Percentiles rank a stretch among this genome's conserved stretches.
phyloP scores from a whole-genome alignment of 2,888 invertebrate species.

The Amaurobius ferox region DNA sequence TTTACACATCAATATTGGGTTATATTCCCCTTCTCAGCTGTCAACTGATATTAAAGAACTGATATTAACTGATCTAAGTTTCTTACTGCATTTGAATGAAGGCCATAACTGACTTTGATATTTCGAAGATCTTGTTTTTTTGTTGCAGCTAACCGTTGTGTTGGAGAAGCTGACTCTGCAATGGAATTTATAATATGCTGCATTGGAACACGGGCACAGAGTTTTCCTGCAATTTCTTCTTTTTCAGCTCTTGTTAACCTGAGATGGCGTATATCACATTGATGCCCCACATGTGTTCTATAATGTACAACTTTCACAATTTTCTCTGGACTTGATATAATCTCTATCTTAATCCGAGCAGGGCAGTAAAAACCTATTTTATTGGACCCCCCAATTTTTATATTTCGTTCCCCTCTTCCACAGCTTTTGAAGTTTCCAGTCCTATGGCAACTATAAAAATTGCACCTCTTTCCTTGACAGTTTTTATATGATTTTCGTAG shows the following conservation, averaged over 20 bases:
- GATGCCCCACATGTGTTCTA: background rate
- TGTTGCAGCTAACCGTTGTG: background rate
- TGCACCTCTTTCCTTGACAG: too few relatives aligned
- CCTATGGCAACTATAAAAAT: too few relatives aligned
- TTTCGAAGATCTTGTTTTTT: background rate
- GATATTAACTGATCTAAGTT: too few relatives aligned
- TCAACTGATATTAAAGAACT: background rate
- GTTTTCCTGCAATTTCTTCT: constrained; percentile 5
- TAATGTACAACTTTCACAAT: background rate
- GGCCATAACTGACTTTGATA: background rate
- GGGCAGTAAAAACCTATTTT: background rate
- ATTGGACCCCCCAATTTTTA: background rate
- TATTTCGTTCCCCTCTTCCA: background rate
- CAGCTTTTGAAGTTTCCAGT: background rate
- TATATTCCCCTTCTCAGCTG: background rate
- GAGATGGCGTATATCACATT: background rate
- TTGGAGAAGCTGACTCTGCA: background rate
- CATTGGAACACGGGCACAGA: background rate
- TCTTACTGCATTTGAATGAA: background rate
- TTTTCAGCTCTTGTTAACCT: constrained; percentile 10
- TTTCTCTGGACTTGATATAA: background rate
- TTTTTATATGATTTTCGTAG: too few relatives aligned
- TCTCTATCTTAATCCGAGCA: background rate
- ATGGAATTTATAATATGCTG: background rate
- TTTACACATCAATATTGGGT: constrained; percentile 25